These are phyloP conservation scores for Callorhinus ursinus DNA, from an alignment of 2,113 vertebrate species.

Conservation along the genomic window DNA sequence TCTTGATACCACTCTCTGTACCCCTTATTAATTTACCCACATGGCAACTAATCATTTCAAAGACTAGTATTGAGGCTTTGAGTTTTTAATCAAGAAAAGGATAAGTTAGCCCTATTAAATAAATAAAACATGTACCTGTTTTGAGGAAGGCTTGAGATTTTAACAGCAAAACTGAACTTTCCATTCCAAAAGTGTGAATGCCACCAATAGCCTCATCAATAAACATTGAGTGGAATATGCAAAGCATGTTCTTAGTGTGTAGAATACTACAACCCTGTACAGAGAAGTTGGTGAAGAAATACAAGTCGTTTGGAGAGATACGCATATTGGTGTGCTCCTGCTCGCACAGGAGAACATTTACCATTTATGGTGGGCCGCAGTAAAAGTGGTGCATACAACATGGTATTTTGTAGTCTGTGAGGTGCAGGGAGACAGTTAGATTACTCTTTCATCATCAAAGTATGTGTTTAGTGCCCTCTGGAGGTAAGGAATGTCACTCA, in stretches of 20 bases:
- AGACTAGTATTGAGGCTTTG: slow-evolving; percentile 22
- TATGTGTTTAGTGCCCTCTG: neutral
- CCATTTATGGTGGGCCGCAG: rapidly evolving
- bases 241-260: neutral
- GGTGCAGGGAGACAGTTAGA: neutral
- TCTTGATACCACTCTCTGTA: neutral
- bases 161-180: slow-evolving; percentile 48
- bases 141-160: slow-evolving; percentile 9
- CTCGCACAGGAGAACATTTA: neutral
- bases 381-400: too few species aligned
- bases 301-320: neutral
- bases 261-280: neutral
- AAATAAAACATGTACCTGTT: neutral
- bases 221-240: neutral
- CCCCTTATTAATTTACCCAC: neutral
- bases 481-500: neutral
- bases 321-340: neutral
- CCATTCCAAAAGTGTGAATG: slow-evolving; percentile 2
- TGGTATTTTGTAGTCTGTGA: neutral
- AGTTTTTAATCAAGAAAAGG: slow-evolving; percentile 31
- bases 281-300: neutral
- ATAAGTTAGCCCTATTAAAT: neutral
- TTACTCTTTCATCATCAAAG: neutral
- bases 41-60: neutral
- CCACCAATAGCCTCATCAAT: neutral